Conservation (phyloP, 2,888 invertebrate genomes). For the Pristionchus entomophagus region DNA sequence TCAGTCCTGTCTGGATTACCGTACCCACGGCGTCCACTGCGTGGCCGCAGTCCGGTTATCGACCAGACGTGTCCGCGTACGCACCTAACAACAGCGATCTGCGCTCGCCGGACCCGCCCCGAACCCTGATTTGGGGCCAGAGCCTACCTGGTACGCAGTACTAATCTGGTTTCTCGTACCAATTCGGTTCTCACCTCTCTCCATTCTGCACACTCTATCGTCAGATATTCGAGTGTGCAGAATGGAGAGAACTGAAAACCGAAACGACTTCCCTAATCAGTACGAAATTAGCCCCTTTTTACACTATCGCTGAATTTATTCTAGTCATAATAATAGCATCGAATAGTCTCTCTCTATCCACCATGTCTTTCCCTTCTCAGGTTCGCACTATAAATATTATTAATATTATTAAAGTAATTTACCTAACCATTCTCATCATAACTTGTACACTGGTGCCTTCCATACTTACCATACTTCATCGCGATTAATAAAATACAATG, state of each 20-base stretch:
- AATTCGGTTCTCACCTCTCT: too few species aligned
- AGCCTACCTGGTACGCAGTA: slow-evolving; percentile 13
- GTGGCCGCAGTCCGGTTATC: not conserved
- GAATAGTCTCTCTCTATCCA: too few species aligned
- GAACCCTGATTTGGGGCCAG: slow-evolving; percentile 6
- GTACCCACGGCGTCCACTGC: not conserved
- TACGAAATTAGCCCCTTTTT: too few species aligned
- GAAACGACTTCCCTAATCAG: too few species aligned
- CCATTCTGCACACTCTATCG: too few species aligned
- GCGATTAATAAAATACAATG: not conserved
- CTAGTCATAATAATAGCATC: slow-evolving; percentile 38
- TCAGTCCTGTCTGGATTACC: slow-evolving; percentile 24
- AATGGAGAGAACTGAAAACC: too few species aligned
- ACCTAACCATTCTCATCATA: not conserved
- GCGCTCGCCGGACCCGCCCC: not conserved
- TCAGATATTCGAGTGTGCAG: too few species aligned
- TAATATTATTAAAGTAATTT: not conserved
- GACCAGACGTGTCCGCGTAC: not conserved
- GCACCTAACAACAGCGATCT: not conserved
- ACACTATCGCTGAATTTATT: slow-evolving; percentile 10
- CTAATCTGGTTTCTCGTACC: not conserved
- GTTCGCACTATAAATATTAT: not conserved
- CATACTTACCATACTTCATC: not conserved
- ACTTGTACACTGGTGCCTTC: slow-evolving; percentile 27
- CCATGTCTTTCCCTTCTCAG: too few species aligned